Evolutionary conservation across 2,113 vertebrate genomes (phyloP), one percentile per base, ranked within the genome.

Genomic region (Gnathonemus longibarbis): DNA sequence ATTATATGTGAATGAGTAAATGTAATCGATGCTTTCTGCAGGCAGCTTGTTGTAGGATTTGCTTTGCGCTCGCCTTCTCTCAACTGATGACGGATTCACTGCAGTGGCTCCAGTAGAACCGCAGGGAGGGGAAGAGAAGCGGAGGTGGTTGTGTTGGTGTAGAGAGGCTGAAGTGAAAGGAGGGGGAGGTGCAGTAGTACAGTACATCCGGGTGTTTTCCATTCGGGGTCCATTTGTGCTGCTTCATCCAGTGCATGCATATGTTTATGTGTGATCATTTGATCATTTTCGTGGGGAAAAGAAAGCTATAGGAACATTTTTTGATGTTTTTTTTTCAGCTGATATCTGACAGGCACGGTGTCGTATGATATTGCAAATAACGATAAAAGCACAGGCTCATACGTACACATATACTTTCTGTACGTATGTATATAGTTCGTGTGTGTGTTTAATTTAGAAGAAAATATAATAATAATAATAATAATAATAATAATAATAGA

Each of bases 91-190:
- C 91, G 89, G 95, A 89, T 95, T 94, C 94, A 94, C 95, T 95
- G 96, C 96, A 94, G 94, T 93, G 74, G 91, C 92, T 95, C 91
- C 89, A 45, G 88, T 93, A 93, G 95, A 95, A 93, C 95, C 95
- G 95, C 95, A 96, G 92, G 90, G 62, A 90, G 93, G 91, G 91
- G 52, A n/a, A 10, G 84, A 15, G 80, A 46, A 53, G 83, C 85
- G 46, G 88, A 80, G 89, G 87, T 62, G 53, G 84, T 87, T 89
- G 19, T 39, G 19, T 89, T 91, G 58, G 88, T 42, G 77, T 84
- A 1, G 89, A 35, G 88, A 88, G 80, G 49, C 62, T 80, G 89
- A 89, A 52, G 80, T 53, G 88, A 58, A 70, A 24, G 88, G 62
- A 90, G 92, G 90, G 62, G 92, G 91, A 91, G 89, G 92, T 90